Evolutionary conservation across 2,113 vertebrate genomes (phyloP).

Genomic region (Desmodus rotundus): DNA sequence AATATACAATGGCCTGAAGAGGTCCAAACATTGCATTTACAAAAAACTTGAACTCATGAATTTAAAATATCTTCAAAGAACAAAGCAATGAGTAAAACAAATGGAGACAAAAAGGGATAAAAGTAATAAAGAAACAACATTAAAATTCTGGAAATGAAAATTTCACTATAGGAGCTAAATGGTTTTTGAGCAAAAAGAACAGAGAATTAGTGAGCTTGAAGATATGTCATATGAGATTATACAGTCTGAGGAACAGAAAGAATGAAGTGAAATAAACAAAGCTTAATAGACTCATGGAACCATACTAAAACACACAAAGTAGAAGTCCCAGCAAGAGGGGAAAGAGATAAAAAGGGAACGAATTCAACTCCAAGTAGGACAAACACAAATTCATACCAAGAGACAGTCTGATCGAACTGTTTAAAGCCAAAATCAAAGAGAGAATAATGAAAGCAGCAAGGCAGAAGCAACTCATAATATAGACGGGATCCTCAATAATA

Average conservation of each 20-base stretch:
- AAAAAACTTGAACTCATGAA: neutral
- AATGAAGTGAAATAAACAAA: neutral
- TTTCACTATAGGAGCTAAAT: neutral
- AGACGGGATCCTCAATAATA: neutral
- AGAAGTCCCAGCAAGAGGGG: neutral
- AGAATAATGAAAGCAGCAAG: neutral
- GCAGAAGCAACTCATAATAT: neutral
- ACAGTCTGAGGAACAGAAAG: neutral
- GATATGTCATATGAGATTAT: neutral
- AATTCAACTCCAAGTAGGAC: neutral
- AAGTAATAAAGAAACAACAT: neutral
- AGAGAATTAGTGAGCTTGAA: neutral
- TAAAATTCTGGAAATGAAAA: neutral
- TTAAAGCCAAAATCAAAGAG: neutral
- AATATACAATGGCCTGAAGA: neutral
- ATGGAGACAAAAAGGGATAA: neutral
- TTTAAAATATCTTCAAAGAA: neutral
- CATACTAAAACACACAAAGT: neutral
- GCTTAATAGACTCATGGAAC: neutral
- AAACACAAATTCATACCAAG: neutral
- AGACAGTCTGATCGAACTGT: neutral
- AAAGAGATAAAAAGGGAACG: neutral
- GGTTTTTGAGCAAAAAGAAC: neutral
- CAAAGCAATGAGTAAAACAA: neutral
- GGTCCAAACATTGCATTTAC: neutral